Evolutionary conservation across 2,888 invertebrate genomes (phyloP).

Genomic region (Parnassius glacialis): DNA sequence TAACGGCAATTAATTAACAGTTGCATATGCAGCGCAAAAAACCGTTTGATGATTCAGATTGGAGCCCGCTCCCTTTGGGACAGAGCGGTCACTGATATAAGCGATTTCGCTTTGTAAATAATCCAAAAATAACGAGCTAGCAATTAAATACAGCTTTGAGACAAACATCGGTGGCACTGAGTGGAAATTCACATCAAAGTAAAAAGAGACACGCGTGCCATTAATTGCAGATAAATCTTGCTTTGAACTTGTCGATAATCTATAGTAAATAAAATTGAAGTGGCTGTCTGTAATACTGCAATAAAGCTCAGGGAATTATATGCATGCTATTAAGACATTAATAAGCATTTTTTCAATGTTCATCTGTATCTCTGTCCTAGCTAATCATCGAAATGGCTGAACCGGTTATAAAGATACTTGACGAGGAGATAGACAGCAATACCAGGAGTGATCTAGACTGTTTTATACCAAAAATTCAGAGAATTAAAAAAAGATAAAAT

Average conservation of each 20-base stretch:
- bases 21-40: conserved; percentile 45
- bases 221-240: conserved; percentile 43
- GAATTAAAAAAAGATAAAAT: too few species aligned
- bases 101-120: conserved; percentile 66
- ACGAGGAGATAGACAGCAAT: too few species aligned
- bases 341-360: not conserved
- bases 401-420: too few species aligned
- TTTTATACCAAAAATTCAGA: too few species aligned
- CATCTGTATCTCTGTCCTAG: not conserved
- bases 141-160: conserved; percentile 76
- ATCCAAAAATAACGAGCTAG: conserved; percentile 79
- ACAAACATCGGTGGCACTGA: conserved; percentile 53
- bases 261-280: conserved; percentile 1
- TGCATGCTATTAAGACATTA: too few species aligned
- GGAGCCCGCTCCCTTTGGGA: conserved; percentile 38
- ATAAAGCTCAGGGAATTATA: too few species aligned
- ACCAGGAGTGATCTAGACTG: too few species aligned
- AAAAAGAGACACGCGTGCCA: conserved; percentile 44
- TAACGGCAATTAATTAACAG: conserved; percentile 60
- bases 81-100: conserved; percentile 49
- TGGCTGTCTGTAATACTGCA: too few species aligned
- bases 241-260: conserved; percentile 20
- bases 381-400: too few species aligned
- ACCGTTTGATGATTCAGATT: conserved; percentile 59
- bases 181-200: conserved; percentile 64